Evolutionary conservation across 2,113 vertebrate species (phyloP), one percentile per base, ranked within the genome.

Genomic region (Indicator maculatus): DNA sequence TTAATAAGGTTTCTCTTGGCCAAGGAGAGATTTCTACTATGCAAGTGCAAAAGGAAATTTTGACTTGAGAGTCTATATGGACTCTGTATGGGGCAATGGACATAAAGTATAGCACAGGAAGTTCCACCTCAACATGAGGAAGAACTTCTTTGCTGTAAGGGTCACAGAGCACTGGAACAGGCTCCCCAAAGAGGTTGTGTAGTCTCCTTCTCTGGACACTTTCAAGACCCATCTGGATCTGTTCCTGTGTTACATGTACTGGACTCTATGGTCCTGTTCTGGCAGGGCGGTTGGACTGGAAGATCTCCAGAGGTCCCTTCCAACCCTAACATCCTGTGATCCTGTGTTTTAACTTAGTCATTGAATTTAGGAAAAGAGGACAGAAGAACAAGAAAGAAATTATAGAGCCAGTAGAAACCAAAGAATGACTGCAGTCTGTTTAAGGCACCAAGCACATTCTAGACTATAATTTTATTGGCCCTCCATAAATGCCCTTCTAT

Each of bases 1-100:
- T 95, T 95, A 77, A 92, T 83, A 66, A 85, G 41, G 69, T 44
- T 96, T 93, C 64, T 33, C 90, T 81, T 91, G 74, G 79, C 66
- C 64, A 86, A 87, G 45, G 65, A 93, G 36, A 91, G 8, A 90
- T 60, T 91, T 86, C 59, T 81, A 20, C 31, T 67, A 28, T 74
- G 30, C 17, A 84, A 88, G n/a, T 89, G 50, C 81, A 96, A 80
- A 86, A 89, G 10, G 38, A 41, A 82, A 50, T 74, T 89, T 31
- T 83, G 50, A 89, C 59, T 73, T 24, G 4, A 84, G 47, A 93
- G 92, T 67, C 69, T 24, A 8, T n/a, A 47, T 44, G 60, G 70
- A 81, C 67, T 55, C 50, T 52, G 23, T 52, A 24, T 52, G 23
- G 23, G 23, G 23, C 50, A 52, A 52, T 24, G 50, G 50, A 24